Base-by-base conservation (phyloP, 2,888 invertebrate species). In the Protodeltote pygarga region DNA sequence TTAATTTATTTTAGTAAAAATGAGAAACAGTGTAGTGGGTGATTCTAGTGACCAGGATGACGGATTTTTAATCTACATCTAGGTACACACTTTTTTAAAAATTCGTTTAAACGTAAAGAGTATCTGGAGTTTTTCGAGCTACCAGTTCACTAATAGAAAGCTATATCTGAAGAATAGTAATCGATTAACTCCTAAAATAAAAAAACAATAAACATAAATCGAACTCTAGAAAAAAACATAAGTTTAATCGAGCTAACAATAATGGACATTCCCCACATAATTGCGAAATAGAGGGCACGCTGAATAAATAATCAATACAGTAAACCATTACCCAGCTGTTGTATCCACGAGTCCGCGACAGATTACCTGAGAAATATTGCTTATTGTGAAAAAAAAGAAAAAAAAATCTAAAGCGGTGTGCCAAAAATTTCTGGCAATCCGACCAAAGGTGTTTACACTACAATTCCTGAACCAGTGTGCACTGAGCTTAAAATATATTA, bases 301-400 rank as follows among this genome's bases (percentile, higher is more conserved):
- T 37, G 20, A 59, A 54, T 44, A 46, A 55, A 60, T 44, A 68
- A n/a, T 49, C 27, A 47, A 46, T 42, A 48, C 37, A 67, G 29
- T 37, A 58, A 28, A 46, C 24, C 45, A 32, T 45, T 24, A 52
- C 61, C 48, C 73, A 73, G 69, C 73, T 73, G 73, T 59, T 59
- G 33, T 52, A 47, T 33, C 54, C 53, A 44, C 49, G 59, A 54
- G 45, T 33, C 54, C 53, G 46, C 49, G 59, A 54, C 53, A 65
- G 75, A 71, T 73, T 71, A 74, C 73, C 73, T 75, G 73, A 50
- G 61, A 60, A 67, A 63, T 63, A 62, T 71, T 38, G 57, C 60
- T 61, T 62, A 61, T 53, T 50, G 65, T 32, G 25, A 41, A 40
- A 23, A 42, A 35, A 50, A 63, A 54, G 21, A 63, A 50, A 46